These are phyloP conservation scores for Onychostoma macrolepis DNA, from an alignment of 2,113 vertebrate genomes.

Conservation along the genomic window DNA sequence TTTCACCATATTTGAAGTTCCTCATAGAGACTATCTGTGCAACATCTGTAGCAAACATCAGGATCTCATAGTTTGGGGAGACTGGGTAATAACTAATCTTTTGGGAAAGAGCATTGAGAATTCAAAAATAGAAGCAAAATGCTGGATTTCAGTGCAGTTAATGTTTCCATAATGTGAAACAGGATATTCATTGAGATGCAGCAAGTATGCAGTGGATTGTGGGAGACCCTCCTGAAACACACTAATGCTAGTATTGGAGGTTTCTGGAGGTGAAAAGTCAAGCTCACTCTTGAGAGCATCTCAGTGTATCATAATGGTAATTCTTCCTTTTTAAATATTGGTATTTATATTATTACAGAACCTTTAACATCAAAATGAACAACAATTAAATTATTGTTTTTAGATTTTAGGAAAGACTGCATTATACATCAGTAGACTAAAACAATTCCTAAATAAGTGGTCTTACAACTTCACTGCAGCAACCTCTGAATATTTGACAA, in stretches of 20 bases:
- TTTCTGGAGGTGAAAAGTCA: background rate
- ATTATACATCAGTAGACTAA: background rate
- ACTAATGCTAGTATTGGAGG: background rate
- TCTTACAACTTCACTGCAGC: background rate
- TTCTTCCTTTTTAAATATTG: background rate
- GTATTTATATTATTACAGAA: background rate
- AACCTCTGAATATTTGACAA: background rate
- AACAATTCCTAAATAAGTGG: background rate
- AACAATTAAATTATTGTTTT: background rate
- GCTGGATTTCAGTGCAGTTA: background rate
- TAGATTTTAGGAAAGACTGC: background rate
- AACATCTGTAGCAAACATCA: constrained; percentile 71
- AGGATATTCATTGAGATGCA: background rate
- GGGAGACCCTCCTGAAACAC: background rate
- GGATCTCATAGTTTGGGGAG: constrained; percentile 74
- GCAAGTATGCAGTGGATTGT: background rate
- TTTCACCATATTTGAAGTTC: constrained; percentile 15
- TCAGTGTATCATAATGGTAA: background rate
- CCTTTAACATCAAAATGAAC: background rate
- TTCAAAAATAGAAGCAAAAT: background rate
- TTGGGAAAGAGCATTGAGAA: constrained; percentile 39
- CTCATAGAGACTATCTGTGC: constrained; percentile 60
- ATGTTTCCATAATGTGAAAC: background rate
- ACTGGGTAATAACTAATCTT: constrained; percentile 73
- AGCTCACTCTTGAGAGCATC: background rate